These are phyloP conservation scores for Melanophora roralis DNA, from an alignment of 2,888 invertebrate species.

Conservation along the genomic window DNA sequence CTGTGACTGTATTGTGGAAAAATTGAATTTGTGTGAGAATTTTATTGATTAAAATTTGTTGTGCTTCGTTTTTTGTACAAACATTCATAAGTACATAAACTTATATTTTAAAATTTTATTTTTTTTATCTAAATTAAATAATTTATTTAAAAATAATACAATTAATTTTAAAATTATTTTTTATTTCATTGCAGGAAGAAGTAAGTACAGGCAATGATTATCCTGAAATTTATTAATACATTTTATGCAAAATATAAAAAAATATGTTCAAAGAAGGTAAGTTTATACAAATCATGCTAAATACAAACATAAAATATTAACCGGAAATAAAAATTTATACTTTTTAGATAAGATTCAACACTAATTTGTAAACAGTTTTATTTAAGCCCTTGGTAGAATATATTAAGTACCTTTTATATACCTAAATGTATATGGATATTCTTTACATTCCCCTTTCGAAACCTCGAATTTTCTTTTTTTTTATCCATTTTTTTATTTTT, in stretches of 20 bases:
- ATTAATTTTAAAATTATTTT: conserved; percentile 53
- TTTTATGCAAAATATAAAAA: neutral
- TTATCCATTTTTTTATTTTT: no score
- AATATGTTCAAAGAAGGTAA: neutral
- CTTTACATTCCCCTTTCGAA: no score
- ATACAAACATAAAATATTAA: no score
- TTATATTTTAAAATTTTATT: conserved; percentile 51
- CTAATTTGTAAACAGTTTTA: no score
- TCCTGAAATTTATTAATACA: neutral
- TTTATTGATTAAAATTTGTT: conserved; percentile 72
- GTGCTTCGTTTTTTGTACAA: conserved; percentile 4
- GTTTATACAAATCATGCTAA: neutral
- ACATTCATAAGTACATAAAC: no score
- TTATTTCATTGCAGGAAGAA: conserved; percentile 76
- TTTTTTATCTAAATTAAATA: conserved; percentile 36
- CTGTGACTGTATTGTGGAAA: neutral
- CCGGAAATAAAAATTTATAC: no score
- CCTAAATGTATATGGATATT: no score
- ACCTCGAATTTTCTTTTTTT: no score
- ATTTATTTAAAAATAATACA: conserved; percentile 24
- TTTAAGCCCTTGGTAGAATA: no score
- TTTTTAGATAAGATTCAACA: no score
- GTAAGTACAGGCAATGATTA: conserved; percentile 71
- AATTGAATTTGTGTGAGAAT: conserved; percentile 22
- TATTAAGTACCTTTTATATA: no score